These are phyloP conservation scores for Sarcophaga subvicina DNA, from an alignment of 2,888 invertebrate genomes.

Conservation along the genomic window DNA sequence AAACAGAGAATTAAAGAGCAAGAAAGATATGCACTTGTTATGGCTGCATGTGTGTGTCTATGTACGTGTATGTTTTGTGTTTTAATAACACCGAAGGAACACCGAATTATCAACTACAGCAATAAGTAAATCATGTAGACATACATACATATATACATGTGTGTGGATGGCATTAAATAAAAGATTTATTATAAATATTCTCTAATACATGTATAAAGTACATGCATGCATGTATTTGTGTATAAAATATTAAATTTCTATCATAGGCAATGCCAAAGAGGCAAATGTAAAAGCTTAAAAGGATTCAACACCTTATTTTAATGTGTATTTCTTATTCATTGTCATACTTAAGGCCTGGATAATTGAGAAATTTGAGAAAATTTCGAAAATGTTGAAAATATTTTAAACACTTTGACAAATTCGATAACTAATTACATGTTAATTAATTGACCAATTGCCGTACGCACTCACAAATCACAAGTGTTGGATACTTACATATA, in stretches of 20 bases:
- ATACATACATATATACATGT: too few species aligned
- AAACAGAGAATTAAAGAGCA: neutral
- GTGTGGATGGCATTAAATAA: too few species aligned
- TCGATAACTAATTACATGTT: slow-evolving; percentile 16
- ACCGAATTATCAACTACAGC: neutral
- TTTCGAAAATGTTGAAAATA: neutral
- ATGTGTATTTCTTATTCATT: neutral
- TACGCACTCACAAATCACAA: too few species aligned
- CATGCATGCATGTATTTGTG: too few species aligned
- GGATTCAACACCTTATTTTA: neutral
- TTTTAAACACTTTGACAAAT: neutral
- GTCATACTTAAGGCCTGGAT: neutral
- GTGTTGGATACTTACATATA: too few species aligned
- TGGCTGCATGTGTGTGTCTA: neutral
- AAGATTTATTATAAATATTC: too few species aligned
- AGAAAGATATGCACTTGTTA: neutral
- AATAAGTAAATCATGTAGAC: too few species aligned
- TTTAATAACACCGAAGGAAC: neutral
- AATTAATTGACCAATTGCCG: too few species aligned
- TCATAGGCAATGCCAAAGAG: too few species aligned
- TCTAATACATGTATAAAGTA: too few species aligned
- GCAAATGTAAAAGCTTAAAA: neutral
- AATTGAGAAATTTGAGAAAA: neutral
- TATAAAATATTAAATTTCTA: too few species aligned
- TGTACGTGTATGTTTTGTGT: neutral